Evolutionary conservation across 2,797 vertebrate genomes (phyloP), one percentile per base, ranked within the genome.

Genomic region (Halcyon smyrnensis): DNA sequence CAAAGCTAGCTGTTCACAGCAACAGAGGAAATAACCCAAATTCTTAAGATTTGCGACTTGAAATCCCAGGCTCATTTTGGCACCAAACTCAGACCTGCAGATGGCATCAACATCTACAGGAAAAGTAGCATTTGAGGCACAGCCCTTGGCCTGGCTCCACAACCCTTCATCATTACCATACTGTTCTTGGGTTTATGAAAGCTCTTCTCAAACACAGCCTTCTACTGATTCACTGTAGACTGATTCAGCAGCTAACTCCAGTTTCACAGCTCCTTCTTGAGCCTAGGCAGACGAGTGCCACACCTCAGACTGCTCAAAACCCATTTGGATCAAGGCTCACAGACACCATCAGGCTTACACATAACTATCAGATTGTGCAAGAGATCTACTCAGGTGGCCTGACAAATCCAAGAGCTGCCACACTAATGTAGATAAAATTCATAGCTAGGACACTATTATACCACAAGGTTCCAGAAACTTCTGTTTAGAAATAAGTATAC

Each of bases 41-140:
- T 82, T 71, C 59, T 78, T 41, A 36, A 45, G 4, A 79, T 39
- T 76, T 36, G 32, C 0, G 1, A 32, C 32, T 56, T 78, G 5
- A 88, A 90, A 86, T 59, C 32, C 34, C 60, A 77, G 36, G 25
- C 46, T 83, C 4, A 70, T 75, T 88, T 57, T 74, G 56, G 78
- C 48, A 80, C 57, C 37, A 65, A 69, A 63, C 36, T 84, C 46
- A 87, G 84, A 80, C 93, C 95, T 97, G 95, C 87, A 95, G 90
- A 60, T 96, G 95, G 95, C 95, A 96, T 92, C 93, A 82, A 93
- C 76, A 77, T 8, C 94, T 94, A 67, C 34, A 76, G 48, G 15
- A 93, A 94, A 75, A 84, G 56, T 0, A 65, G 54, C 43, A 57
- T 79, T 86, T 92, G 70, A 64, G 77, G 68, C 75, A 89, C 15